Percentiles rank a stretch among this genome's conserved stretches.
phyloP scores from a whole-genome alignment of 1,140 invertebrate species.

The Drosophila mauritiana region DNA sequence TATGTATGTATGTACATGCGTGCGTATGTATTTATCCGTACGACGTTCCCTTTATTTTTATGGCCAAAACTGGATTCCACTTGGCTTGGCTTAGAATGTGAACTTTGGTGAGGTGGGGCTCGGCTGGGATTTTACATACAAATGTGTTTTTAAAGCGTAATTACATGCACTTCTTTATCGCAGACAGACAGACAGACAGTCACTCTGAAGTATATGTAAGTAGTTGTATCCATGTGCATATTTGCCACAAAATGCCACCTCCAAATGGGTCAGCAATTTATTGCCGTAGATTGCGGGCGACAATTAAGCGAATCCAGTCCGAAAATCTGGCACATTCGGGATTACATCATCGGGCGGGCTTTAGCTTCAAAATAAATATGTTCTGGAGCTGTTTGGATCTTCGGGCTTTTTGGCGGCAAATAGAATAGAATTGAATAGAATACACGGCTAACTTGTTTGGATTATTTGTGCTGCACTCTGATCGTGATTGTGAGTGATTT shows the following conservation, averaged over 20 bases:
- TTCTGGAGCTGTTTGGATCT: conserved; percentile 46
- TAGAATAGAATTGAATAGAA: conserved; percentile 41
- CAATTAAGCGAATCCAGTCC: conserved; percentile 75
- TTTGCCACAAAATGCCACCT: conserved; percentile 61
- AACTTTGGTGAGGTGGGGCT: conserved; percentile 49
- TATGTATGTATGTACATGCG: too few relatives aligned
- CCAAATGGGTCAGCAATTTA: conserved; percentile 80
- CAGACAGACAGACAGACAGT: conserved; percentile 11
- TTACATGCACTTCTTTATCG: conserved; percentile 79
- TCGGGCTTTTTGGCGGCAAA: conserved; percentile 36
- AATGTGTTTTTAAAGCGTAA: conserved; percentile 74
- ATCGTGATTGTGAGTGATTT: conserved; percentile 29
- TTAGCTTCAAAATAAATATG: conserved; percentile 31
- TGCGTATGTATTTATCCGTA: neutral
- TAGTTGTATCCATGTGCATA: conserved; percentile 26
- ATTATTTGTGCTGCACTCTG: conserved; percentile 63
- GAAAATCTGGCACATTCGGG: conserved; percentile 70
- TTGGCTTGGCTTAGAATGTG: conserved; percentile 74
- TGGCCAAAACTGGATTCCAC: conserved; percentile 78
- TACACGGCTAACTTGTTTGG: neutral
- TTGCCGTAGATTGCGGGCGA: conserved; percentile 65
- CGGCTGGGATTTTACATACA: conserved; percentile 57
- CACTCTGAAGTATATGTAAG: conserved; percentile 18
- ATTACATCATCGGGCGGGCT: conserved; percentile 69
- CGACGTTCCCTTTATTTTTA: conserved; percentile 75